Conservation (phyloP, 2,797 vertebrate genomes). For the Brachyrhaphis roseni region DNA sequence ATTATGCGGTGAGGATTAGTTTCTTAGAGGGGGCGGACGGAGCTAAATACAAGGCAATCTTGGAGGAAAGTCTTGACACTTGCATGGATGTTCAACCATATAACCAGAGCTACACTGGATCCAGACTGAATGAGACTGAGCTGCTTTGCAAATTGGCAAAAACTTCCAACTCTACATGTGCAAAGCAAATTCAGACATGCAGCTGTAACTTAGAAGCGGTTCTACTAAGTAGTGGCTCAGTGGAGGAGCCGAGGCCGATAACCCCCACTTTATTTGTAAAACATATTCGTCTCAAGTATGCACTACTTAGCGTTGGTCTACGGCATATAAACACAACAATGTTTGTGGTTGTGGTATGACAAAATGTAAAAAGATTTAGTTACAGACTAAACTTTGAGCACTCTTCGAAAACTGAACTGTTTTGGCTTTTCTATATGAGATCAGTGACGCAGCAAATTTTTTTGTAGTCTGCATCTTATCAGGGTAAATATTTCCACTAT, state of each 20-base stretch:
- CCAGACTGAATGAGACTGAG: background rate
- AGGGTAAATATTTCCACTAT: background rate
- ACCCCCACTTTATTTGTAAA: background rate
- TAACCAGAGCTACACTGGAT: background rate
- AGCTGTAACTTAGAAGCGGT: background rate
- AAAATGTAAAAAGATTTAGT: background rate
- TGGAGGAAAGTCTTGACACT: background rate
- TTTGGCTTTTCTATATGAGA: background rate
- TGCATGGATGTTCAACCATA: no score
- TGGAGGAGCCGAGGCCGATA: background rate
- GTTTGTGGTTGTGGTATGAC: background rate
- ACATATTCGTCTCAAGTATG: background rate
- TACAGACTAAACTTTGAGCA: background rate
- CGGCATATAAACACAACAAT: background rate
- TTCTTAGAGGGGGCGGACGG: background rate
- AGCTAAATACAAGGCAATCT: background rate
- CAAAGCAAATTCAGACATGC: background rate
- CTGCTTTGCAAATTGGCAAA: background rate
- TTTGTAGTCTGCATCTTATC: constrained; percentile 12
- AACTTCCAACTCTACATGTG: background rate
- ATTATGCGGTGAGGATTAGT: background rate
- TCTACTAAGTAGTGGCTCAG: background rate
- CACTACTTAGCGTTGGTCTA: background rate
- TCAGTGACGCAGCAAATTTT: constrained; percentile 14
- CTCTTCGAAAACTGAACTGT: background rate